Percentiles rank a stretch among this genome's conserved stretches.
phyloP scores from a whole-genome alignment of 2,113 vertebrate genomes.

The Bolborhynchus lineola region DNA sequence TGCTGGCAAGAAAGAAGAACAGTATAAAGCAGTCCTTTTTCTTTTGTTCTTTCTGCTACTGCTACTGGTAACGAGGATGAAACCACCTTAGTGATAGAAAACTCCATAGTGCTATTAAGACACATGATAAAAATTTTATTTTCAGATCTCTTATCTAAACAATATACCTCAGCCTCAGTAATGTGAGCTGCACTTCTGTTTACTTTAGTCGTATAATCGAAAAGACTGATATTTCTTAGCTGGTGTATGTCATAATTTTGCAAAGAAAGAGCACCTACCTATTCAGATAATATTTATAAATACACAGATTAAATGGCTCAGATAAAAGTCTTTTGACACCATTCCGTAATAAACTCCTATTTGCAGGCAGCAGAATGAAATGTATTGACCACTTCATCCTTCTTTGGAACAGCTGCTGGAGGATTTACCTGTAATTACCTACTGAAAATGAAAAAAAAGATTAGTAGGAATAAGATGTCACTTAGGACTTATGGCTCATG shows the following conservation, averaged over 20 bases:
- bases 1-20: not conserved
- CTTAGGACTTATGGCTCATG: slow-evolving; percentile 11
- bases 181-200: not conserved
- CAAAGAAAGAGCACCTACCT: not conserved
- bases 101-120: not conserved
- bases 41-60: not conserved
- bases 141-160: not conserved
- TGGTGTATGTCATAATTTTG: not conserved
- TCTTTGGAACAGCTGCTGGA: not conserved
- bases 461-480: slow-evolving; percentile 55
- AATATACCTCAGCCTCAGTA: not conserved
- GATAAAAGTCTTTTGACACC: not conserved
- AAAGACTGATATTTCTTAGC: not conserved
- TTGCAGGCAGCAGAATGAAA: not conserved
- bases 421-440: slow-evolving; percentile 60
- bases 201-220: not conserved
- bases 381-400: not conserved
- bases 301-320: not conserved
- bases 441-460: slow-evolving; percentile 68
- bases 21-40: not conserved
- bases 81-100: not conserved
- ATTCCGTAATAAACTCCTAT: not conserved
- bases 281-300: not conserved
- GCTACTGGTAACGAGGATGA: not conserved
- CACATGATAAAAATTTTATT: not conserved